These are phyloP conservation scores for Phortica magna DNA, from an alignment of 2,888 invertebrate genomes.

Conservation along the genomic window DNA sequence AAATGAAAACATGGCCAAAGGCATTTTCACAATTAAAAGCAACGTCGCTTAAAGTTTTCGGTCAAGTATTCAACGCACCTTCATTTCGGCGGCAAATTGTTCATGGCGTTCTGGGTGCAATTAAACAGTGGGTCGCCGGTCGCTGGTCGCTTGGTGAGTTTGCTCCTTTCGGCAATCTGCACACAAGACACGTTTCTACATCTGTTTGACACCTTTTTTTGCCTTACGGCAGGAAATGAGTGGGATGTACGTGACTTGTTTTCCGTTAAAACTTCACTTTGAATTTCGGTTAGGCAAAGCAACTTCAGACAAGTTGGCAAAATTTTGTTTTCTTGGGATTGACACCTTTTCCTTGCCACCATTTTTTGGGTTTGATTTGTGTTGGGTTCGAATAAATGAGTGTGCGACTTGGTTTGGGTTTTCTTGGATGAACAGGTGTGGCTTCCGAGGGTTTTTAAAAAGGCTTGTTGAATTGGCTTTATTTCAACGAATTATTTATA, in stretches of 20 bases:
- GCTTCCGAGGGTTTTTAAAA: too few relatives aligned
- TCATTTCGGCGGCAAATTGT: slow-evolving; percentile 42
- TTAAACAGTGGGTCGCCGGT: neutral
- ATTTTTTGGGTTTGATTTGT: neutral
- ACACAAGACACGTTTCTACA: slow-evolving; percentile 68
- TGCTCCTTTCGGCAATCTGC: slow-evolving; percentile 54
- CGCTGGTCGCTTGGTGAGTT: neutral
- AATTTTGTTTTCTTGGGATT: neutral
- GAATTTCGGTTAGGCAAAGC: neutral
- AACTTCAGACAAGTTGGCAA: neutral
- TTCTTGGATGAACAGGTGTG: neutral
- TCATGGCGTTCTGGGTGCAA: slow-evolving; percentile 28
- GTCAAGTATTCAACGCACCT: slow-evolving; percentile 32
- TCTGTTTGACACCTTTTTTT: slow-evolving; percentile 72
- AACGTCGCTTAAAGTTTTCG: slow-evolving; percentile 65
- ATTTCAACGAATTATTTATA: too few relatives aligned
- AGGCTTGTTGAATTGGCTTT: too few relatives aligned
- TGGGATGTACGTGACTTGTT: slow-evolving; percentile 68
- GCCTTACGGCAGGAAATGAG: slow-evolving; percentile 68
- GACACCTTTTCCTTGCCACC: slow-evolving; percentile 2
- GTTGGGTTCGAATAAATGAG: neutral
- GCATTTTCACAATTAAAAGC: slow-evolving; percentile 69
- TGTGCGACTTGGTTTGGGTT: neutral
- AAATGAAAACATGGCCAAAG: slow-evolving; percentile 46
- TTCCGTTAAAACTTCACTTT: slow-evolving; percentile 27